Evolutionary conservation across 2,113 vertebrate species (phyloP).

Genomic region (Ptychochromis oligacanthus): DNA sequence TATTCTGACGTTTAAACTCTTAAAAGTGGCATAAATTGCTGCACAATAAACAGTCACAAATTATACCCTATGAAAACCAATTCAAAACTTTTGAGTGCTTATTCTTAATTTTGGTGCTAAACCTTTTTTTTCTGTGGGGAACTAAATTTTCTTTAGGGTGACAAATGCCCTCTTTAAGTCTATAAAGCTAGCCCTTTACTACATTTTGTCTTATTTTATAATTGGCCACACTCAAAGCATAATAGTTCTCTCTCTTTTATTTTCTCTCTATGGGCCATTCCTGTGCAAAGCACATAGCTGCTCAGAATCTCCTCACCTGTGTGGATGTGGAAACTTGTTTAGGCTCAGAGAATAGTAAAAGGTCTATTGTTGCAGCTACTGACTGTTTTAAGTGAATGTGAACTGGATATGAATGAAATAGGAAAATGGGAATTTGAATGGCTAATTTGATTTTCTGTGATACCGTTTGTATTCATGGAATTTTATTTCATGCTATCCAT

Average conservation of each 20-base stretch:
- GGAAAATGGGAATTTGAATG: not conserved
- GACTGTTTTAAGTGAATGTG: slow-evolving; percentile 11
- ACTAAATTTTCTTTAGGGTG: not conserved
- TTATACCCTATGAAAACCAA: slow-evolving; percentile 15
- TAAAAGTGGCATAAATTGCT: slow-evolving; percentile 23
- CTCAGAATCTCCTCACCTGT: not conserved
- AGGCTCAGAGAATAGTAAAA: not conserved
- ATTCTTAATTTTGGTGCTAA: slow-evolving; percentile 18
- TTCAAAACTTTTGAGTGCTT: slow-evolving; percentile 16
- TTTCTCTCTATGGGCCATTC: slow-evolving; percentile 35
- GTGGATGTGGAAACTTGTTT: not conserved
- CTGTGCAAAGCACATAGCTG: slow-evolving; percentile 51
- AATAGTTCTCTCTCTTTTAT: slow-evolving; percentile 23
- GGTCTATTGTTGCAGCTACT: not conserved
- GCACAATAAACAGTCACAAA: slow-evolving; percentile 24
- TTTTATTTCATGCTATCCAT: slow-evolving; percentile 4
- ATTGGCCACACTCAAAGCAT: slow-evolving; percentile 52
- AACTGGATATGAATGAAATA: not conserved
- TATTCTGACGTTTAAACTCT: slow-evolving; percentile 44
- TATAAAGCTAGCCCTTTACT: slow-evolving; percentile 30
- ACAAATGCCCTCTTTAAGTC: slow-evolving; percentile 37
- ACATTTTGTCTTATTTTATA: slow-evolving; percentile 60
- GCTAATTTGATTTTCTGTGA: not conserved
- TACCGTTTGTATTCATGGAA: slow-evolving; percentile 7
- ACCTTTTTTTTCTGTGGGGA: slow-evolving; percentile 2